phyloP scores from a whole-genome alignment of 2,797 vertebrate species.

The Dermochelys coriacea region DNA sequence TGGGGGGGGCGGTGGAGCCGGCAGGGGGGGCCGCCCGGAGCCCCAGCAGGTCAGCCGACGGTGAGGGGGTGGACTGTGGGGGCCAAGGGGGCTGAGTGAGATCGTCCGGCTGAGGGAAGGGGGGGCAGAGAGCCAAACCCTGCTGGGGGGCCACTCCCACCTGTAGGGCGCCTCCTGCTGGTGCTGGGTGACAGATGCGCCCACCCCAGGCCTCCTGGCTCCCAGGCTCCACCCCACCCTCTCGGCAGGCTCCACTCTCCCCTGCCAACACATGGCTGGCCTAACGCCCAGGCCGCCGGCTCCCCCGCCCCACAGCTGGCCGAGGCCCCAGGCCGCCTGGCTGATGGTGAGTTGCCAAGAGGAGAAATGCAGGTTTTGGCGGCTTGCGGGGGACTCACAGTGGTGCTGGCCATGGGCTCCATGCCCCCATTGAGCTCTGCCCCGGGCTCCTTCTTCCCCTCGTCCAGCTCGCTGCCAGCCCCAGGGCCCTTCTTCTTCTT shows the following conservation, averaged over 20 bases:
- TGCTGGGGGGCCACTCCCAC: rapidly evolving
- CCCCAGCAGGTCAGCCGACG: constrained; percentile 91
- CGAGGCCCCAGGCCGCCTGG: background rate
- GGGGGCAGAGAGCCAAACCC: rapidly evolving
- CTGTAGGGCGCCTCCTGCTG: background rate
- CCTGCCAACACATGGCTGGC: no score
- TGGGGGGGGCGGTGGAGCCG: constrained; percentile 75
- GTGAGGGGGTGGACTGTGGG: constrained; percentile 91
- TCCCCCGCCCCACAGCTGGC: background rate
- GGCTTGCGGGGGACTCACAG: constrained; percentile 78
- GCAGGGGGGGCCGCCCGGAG: constrained; percentile 82
- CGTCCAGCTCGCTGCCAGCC: constrained; percentile 81
- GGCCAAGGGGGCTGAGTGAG: background rate
- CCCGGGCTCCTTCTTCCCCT: constrained; percentile 81
- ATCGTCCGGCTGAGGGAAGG: rapidly evolving
- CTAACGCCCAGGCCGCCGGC: no score
- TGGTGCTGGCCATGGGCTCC: constrained; percentile 88
- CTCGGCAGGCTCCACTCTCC: no score
- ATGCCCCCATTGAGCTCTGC: constrained; percentile 88
- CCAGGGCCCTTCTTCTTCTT: constrained; percentile 82
- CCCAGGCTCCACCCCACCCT: background rate
- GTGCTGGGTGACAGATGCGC: no score
- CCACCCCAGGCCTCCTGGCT: background rate
- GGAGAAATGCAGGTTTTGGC: no score
- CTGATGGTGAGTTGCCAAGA: no score